Evolutionary conservation across 2,888 invertebrate species (phyloP), one percentile per base, ranked within the genome.

Genomic region (Cephus pygmeus): DNA sequence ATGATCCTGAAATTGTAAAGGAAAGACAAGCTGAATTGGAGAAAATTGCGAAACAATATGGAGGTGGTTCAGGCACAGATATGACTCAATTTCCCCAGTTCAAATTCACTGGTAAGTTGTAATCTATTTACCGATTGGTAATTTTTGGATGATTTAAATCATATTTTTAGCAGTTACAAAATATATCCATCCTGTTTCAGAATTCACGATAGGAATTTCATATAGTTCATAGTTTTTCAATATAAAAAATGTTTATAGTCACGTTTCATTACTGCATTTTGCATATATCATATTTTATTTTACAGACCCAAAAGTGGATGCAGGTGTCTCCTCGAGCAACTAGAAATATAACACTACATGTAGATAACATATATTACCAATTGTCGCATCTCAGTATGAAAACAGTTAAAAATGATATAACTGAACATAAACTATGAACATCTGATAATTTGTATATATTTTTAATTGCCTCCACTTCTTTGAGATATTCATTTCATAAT

Each of bases 41-140:
- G 11, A 96, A 97, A 91, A 93, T 98, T 68, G 94, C 96, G 76
- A 95, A 94, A 87, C 95, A 95, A 84, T 98, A 92, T 88, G 95
- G 95, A 73, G 96, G 96, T 85, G 95, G 94, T 76, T 89, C 93
- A 15, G 97, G 96, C 73, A 94, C 94, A 6, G 97, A 98, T 89
- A 97, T 98, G 96, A 96, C 96, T 31, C 93, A 97, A 91, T 98
- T 99, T 92, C 98, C 98, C 15, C 90, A 94, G 23, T 96, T 98
- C 90, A 95, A 95, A 88, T 98, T 98, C 87, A 93, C 93, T 34
- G 97, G 91, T 91, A 87, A 81, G 30, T 71, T 33, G 15, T 71
- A n/a, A 71, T 71, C 31, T 71, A 33, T 71, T 23, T 69, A 69
- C 12, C 15, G 12, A 69, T 69, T 69, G 33, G 12, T 69, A 69